A percentile compares a stretch with the other conserved stretches of the same genome.
Conservation (phyloP, 2,797 vertebrate species). For the Erpetoichthys calabaricus region DNA sequence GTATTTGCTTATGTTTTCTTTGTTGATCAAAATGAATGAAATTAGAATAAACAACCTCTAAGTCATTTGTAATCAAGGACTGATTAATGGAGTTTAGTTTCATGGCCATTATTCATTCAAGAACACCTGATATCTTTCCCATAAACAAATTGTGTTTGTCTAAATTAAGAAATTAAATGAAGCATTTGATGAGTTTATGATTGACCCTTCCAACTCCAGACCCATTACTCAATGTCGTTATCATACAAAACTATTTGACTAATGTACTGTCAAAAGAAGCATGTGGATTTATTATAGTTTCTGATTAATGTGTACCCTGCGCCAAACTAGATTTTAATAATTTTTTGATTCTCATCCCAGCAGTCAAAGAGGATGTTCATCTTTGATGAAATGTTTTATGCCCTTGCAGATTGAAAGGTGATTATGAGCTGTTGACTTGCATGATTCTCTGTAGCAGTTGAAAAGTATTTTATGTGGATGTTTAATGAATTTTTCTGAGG, state of each 20-base stretch:
- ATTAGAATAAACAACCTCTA: constrained; percentile 97
- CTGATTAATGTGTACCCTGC: constrained; percentile 88
- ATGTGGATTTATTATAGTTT: constrained; percentile 84
- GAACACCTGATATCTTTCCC: constrained; percentile 99
- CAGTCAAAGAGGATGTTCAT: constrained; percentile 56
- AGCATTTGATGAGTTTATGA: constrained; percentile 99
- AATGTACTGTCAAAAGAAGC: constrained; percentile 80
- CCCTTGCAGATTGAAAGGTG: constrained; percentile 53
- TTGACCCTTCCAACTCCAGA: constrained; percentile 84
- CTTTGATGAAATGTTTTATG: constrained; percentile 72
- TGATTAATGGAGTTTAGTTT: constrained; percentile 97
- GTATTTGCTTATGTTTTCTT: constrained; percentile 80
- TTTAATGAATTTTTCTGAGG: constrained; percentile 35
- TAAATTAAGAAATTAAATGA: constrained; percentile 99
- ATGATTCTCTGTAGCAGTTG: constrained; percentile 39
- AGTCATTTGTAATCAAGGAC: constrained; percentile 94
- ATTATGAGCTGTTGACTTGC: constrained; percentile 48
- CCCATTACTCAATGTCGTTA: constrained; percentile 87
- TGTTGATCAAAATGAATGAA: constrained; percentile 98
- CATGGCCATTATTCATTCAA: constrained; percentile 87
- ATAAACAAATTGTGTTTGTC: constrained; percentile 99
- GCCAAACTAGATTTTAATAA: constrained; percentile 84
- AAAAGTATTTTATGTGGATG: constrained; percentile 40
- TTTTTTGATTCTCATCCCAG: constrained; percentile 81
- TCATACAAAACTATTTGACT: constrained; percentile 74